Base-by-base conservation (phyloP, 2,797 vertebrate species). In the Xenops minutus region DNA sequence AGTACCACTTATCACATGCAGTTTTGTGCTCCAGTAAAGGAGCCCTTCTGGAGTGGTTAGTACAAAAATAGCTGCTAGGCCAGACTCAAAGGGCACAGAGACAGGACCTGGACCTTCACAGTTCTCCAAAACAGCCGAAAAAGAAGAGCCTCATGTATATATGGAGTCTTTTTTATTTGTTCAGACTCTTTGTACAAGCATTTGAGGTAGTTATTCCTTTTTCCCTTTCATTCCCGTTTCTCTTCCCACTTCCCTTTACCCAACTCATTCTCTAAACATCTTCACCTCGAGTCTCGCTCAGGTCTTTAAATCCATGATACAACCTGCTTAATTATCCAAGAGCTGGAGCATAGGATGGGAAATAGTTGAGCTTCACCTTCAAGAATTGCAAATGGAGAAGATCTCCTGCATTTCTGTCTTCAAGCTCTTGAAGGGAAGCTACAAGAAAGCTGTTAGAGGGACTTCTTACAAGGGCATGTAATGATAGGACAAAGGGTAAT, bases 351-450 rank as follows among this genome's bases (percentile, higher is more conserved):
- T 2, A 1, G 34, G 15, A 76, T 8, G 12, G 11, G 18, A 85
- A 54, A 49, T 62, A 61, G 6, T 3, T 2, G 2, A 21, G 14
- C 23, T 88, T 89, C 74, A 51, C 36, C 79, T 85, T n/a, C 37
- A 54, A 73, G 26, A 69, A 82, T 10, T 62, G 36, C 36, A 51
- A 36, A 68, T 58, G 41, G 7, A 82, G 32, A 82, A 78, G 44
- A 9, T 54, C 17, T 29, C 43, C 10, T 0, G 1, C 1, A 0
- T 62, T 85, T 76, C 22, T 84, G 18, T 29, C 44, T 46, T 52
- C 17, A 30, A 46, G 21, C 7, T 19, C 21, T 44, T 52, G 58
- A 46, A 77, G 15, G 9, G 12, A 52, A 3, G 26, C 39, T 27
- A 29, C 32, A 41, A 54, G 30, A 46, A 72, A 52, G 26, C 9